phyloP scores from a whole-genome alignment of 1,140 invertebrate species.

The Drosophila ohnishii region DNA sequence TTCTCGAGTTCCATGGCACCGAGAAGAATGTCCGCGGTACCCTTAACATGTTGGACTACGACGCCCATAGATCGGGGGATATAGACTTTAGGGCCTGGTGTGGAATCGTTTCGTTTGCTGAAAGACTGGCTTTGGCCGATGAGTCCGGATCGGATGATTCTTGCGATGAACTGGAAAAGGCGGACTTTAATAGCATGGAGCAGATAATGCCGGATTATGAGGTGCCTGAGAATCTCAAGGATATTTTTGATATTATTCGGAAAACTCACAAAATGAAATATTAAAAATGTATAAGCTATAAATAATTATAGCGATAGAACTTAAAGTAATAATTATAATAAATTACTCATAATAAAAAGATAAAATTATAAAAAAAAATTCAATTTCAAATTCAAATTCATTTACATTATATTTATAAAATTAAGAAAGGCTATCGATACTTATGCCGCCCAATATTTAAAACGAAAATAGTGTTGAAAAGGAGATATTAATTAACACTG shows the following conservation, averaged over 20 bases:
- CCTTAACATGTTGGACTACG: constrained; percentile 54
- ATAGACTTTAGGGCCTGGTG: constrained; percentile 85
- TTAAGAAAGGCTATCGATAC: background rate
- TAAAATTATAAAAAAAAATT: background rate
- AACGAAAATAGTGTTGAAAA: background rate
- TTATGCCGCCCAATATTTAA: background rate
- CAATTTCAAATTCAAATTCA: no score
- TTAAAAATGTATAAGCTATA: constrained; percentile 7
- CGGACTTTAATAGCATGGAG: constrained; percentile 79
- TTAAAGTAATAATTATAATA: no score
- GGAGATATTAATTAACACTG: background rate
- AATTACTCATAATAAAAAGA: background rate
- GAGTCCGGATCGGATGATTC: constrained; percentile 70
- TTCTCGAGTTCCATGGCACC: constrained; percentile 79
- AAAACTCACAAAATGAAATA: constrained; percentile 64
- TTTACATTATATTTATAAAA: background rate
- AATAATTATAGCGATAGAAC: background rate
- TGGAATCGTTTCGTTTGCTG: constrained; percentile 85
- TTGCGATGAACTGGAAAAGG: constrained; percentile 79
- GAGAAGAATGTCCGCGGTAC: constrained; percentile 66
- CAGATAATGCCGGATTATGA: constrained; percentile 58
- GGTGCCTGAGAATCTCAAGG: constrained; percentile 52
- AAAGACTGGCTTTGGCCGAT: constrained; percentile 83
- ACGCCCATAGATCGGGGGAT: constrained; percentile 43
- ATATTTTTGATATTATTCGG: constrained; percentile 70